Evolutionary conservation across 2,113 vertebrate species (phyloP).

Genomic region (Scalopus aquaticus): DNA sequence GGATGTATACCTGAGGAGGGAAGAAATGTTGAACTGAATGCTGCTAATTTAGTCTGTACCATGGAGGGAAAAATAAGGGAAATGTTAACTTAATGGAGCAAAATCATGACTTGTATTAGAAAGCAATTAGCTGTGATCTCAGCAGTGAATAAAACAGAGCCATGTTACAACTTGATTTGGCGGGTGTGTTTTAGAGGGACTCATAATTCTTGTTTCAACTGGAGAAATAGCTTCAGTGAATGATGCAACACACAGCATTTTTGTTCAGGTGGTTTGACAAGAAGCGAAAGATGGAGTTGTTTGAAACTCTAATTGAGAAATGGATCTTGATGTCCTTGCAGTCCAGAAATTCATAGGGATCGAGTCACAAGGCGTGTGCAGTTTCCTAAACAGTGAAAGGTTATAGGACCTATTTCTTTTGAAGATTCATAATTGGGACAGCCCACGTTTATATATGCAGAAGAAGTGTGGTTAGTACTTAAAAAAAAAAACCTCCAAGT

Average conservation of each 20-base stretch:
- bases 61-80: conserved; percentile 41
- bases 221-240: conserved; percentile 54
- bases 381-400: background rate
- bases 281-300: background rate
- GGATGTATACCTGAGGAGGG: background rate
- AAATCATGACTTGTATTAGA: conserved; percentile 72
- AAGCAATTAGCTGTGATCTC: conserved; percentile 72
- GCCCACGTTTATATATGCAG: conserved; percentile 30
- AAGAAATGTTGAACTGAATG: conserved; percentile 21
- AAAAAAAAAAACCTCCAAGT: background rate
- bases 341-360: background rate
- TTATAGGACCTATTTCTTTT: background rate
- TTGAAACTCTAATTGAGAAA: background rate
- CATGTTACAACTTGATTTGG: conserved; percentile 77
- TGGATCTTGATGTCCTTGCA: background rate
- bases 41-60: background rate
- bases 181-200: conserved; percentile 57
- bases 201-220: conserved; percentile 73
- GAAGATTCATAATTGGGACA: background rate
- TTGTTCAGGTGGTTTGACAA: conserved; percentile 44
- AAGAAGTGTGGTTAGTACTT: conserved; percentile 18
- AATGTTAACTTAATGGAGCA: conserved; percentile 71
- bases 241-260: conserved; percentile 64
- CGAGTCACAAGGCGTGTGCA: too few relatives aligned
- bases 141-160: conserved; percentile 54